Percentiles rank a stretch among this genome's conserved stretches.
Conservation (phyloP, 2,888 invertebrate genomes). For the Epinotia ramella region DNA sequence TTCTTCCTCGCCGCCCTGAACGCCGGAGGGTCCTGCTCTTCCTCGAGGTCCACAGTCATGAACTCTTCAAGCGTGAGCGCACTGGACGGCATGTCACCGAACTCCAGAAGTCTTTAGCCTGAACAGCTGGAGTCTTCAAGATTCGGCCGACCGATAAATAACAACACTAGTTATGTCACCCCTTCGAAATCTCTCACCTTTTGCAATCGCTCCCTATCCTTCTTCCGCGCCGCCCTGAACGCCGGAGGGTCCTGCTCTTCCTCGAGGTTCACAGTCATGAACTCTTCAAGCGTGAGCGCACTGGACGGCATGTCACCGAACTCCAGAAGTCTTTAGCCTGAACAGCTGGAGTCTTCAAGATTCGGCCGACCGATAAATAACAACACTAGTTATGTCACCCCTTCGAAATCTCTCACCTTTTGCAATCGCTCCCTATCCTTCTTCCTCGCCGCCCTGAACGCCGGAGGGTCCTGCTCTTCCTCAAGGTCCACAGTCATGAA, state of each 20-base stretch:
- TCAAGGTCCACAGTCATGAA: conserved; percentile 98
- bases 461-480: conserved; percentile 98
- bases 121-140: too few species aligned
- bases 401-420: conserved; percentile 82
- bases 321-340: conserved; percentile 95
- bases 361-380: too few species aligned
- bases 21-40: conserved; percentile 98
- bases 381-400: not conserved
- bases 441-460: conserved; percentile 95
- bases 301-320: conserved; percentile 99
- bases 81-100: conserved; percentile 98
- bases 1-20: conserved; percentile 96
- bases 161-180: not conserved
- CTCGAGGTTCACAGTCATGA: conserved; percentile 98
- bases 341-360: too few species aligned
- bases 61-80: conserved; percentile 98
- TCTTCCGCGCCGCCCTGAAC: conserved; percentile 95
- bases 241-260: conserved; percentile 98
- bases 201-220: conserved; percentile 93
- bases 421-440: conserved; percentile 94
- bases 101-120: conserved; percentile 96
- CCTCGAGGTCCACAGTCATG: conserved; percentile 97
- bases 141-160: too few species aligned
- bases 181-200: conserved; percentile 82
- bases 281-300: conserved; percentile 97